phyloP scores from a whole-genome alignment of 2,797 vertebrate genomes.

The Cuniculus paca region DNA sequence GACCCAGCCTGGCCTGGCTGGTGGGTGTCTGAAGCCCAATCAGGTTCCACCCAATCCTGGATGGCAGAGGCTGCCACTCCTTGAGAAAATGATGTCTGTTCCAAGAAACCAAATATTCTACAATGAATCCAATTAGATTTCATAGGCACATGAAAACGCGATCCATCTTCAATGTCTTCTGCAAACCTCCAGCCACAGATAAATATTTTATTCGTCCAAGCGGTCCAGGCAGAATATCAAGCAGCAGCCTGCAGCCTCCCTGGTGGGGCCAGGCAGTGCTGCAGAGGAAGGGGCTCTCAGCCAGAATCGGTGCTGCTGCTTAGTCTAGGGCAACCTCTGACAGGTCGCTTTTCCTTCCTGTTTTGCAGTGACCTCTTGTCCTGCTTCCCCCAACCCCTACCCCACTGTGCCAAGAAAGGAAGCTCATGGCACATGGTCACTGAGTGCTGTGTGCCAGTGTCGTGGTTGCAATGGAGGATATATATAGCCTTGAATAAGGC shows the following conservation, averaged over 20 bases:
- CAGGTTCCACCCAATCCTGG: constrained; percentile 22
- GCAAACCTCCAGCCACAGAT: constrained; percentile 83
- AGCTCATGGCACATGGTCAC: background rate
- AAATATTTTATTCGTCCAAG: constrained; percentile 88
- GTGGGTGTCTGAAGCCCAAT: background rate
- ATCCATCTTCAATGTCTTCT: constrained; percentile 85
- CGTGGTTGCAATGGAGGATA: background rate
- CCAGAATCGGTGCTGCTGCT: background rate
- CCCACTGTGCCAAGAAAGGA: background rate
- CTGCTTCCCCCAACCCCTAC: background rate
- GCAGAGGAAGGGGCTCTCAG: background rate
- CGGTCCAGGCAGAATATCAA: constrained; percentile 75
- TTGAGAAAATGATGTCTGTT: constrained; percentile 79
- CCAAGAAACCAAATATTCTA: constrained; percentile 78
- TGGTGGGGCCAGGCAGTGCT: background rate
- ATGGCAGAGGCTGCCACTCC: constrained; percentile 60
- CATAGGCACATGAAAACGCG: constrained; percentile 84
- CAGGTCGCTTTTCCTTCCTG: background rate
- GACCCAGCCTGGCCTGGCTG: background rate
- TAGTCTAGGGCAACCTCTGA: background rate
- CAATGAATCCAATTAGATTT: constrained; percentile 86
- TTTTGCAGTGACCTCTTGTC: background rate
- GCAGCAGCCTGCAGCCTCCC: constrained; percentile 59
- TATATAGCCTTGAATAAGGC: background rate
- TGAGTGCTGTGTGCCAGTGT: background rate